Percentiles rank a stretch among this genome's conserved stretches.
phyloP scores from a whole-genome alignment of 2,797 vertebrate species.

The Loriculus beryllinus region DNA sequence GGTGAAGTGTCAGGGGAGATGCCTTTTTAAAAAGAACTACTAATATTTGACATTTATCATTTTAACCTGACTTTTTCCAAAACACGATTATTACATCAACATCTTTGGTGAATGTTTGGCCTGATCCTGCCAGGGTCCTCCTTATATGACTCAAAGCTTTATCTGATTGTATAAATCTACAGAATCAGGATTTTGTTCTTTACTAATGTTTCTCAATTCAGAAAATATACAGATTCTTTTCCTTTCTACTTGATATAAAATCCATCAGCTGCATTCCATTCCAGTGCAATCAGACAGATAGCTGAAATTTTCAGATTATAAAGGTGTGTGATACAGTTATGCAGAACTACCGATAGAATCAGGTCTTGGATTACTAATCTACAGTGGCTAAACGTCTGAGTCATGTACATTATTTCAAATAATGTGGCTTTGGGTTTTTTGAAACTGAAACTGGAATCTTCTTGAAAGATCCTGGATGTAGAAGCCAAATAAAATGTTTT shows the following conservation, averaged over 20 bases:
- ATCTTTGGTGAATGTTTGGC: neutral
- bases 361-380: neutral
- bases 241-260: neutral
- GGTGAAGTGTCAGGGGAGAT: conserved; percentile 79
- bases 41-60: conserved; percentile 83
- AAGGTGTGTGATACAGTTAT: neutral
- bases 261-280: neutral
- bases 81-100: neutral
- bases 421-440: neutral
- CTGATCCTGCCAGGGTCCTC: neutral
- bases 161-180: neutral
- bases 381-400: neutral
- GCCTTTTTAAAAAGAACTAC: conserved; percentile 64
- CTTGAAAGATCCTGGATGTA: neutral
- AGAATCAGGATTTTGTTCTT: neutral
- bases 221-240: neutral
- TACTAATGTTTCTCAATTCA: neutral
- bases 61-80: conserved; percentile 72
- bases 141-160: neutral
- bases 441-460: neutral
- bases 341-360: neutral
- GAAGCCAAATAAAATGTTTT: neutral
- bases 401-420: neutral
- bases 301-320: neutral
- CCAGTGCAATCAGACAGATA: neutral